phyloP scores from a whole-genome alignment of 2,113 vertebrate species.

The Sturnira hondurensis region DNA sequence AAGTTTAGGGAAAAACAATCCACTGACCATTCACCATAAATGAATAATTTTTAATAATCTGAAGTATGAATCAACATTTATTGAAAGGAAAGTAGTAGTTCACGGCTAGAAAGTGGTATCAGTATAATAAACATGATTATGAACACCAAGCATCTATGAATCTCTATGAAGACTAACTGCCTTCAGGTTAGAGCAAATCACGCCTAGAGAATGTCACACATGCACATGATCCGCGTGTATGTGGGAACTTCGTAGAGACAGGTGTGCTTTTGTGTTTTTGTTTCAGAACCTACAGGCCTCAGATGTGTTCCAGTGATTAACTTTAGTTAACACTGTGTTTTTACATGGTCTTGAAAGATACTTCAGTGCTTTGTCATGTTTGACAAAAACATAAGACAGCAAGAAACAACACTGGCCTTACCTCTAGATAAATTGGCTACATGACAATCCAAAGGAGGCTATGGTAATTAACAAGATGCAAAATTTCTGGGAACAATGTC shows the following conservation, averaged over 20 bases:
- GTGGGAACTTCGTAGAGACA: not conserved
- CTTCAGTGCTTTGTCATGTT: not conserved
- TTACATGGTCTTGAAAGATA: not conserved
- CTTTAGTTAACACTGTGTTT: not conserved
- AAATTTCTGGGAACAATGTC: not conserved
- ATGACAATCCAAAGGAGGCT: not conserved
- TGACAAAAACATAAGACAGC: not conserved
- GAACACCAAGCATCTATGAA: not conserved
- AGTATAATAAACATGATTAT: not conserved
- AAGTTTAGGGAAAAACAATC: constrained; percentile 39
- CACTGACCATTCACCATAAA: constrained; percentile 11
- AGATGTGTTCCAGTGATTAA: not conserved
- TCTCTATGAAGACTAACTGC: not conserved
- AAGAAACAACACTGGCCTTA: not conserved
- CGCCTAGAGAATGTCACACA: not conserved
- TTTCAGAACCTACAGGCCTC: not conserved
- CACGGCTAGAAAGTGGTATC: not conserved
- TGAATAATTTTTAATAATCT: constrained; percentile 12
- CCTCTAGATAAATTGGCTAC: not conserved
- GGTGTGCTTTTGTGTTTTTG: not conserved
- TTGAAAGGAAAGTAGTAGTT: not conserved
- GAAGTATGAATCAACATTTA: constrained; percentile 17
- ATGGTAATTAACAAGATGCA: not conserved
- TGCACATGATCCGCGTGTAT: accelerated
- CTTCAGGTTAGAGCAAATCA: not conserved